A percentile compares a stretch with the other conserved stretches of the same genome.
phyloP scores from a whole-genome alignment of 1,140 invertebrate genomes.

The Aphelinus certus region DNA sequence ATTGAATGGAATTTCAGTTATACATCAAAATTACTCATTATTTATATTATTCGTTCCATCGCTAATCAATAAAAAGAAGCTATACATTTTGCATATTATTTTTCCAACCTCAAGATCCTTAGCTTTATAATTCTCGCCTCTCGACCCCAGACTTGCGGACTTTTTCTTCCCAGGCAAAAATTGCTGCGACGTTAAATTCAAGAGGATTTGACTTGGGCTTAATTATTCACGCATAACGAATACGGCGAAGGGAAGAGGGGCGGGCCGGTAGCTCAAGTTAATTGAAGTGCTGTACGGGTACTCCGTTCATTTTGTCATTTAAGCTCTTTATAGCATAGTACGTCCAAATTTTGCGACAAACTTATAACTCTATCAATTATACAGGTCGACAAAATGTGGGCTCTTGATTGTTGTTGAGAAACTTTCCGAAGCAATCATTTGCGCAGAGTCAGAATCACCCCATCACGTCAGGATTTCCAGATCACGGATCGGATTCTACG shows the following conservation, averaged over 20 bases:
- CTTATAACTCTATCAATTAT: too few relatives aligned
- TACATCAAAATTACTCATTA: too few relatives aligned
- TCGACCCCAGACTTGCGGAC: slow-evolving; percentile 7
- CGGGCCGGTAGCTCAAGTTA: background rate
- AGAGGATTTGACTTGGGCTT: slow-evolving; percentile 6
- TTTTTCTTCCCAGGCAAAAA: background rate
- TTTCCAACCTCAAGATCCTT: background rate
- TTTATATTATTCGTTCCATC: background rate
- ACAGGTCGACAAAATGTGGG: too few relatives aligned
- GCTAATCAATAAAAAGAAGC: slow-evolving; percentile 28
- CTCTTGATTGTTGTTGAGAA: too few relatives aligned
- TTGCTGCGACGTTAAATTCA: background rate
- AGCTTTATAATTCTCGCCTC: slow-evolving; percentile 1
- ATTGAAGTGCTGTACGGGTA: slow-evolving; percentile 9
- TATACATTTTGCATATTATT: slow-evolving; percentile 20
- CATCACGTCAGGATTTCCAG: too few relatives aligned
- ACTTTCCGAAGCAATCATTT: too few relatives aligned
- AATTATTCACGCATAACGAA: slow-evolving; percentile 16
- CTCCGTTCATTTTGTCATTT: slow-evolving; percentile 6
- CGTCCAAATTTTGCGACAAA: too few relatives aligned
- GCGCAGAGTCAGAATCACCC: too few relatives aligned
- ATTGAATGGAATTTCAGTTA: too few relatives aligned
- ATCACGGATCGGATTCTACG: too few relatives aligned
- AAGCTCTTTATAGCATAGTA: background rate
- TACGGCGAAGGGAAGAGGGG: background rate